Base-by-base conservation (phyloP, 2,113 vertebrate species). In the Osmerus eperlanus region DNA sequence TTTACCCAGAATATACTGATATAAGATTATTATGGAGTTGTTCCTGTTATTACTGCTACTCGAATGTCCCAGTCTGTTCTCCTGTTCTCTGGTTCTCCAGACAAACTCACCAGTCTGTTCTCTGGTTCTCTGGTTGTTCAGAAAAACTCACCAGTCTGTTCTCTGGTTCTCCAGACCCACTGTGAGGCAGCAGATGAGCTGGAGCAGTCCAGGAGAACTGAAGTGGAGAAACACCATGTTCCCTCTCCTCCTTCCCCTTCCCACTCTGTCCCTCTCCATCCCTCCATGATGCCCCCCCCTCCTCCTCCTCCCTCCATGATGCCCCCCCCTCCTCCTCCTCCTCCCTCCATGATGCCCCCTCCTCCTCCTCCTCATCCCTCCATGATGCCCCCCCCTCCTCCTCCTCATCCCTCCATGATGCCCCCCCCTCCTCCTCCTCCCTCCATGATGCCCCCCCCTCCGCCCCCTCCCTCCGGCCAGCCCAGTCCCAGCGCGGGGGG, bases 111-210 rank as follows among this genome's bases (percentile, higher is more conserved):
- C 32, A 36, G 32, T 36, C 7, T 36, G n/a, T n/a, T n/a, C n/a
- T n/a, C n/a, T n/a, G n/a, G 41, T 47, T 47, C 41, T 47, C 41
- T 11, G 7, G 41, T 47, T 47, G 3, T 47, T 5, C 41, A 47
- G 41, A 47, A 3, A 47, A 47, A 47, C 41, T 47, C 41, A 47
- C 41, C 41, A 47, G 41, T 47, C 41, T 47, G 41, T 47, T 47
- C 41, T 47, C 9, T 47, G 41, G 54, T 81, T 68, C 67, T 16
- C 6, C 83, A 99, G 97, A 93, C 93, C 32, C 90, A 93, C 51
- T 97, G 95, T 2, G 16, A 73, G 32, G 95, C 93, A 62, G 93
- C 96, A 0, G 74, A 86, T 54, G 97, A 98, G 77, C 85, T 99
- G 15, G 79, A 88, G 29, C 81, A 36, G 18, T 82, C 87, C 72